Evolutionary conservation across 1,140 invertebrate genomes (phyloP).

Genomic region (Plectus sambesii): DNA sequence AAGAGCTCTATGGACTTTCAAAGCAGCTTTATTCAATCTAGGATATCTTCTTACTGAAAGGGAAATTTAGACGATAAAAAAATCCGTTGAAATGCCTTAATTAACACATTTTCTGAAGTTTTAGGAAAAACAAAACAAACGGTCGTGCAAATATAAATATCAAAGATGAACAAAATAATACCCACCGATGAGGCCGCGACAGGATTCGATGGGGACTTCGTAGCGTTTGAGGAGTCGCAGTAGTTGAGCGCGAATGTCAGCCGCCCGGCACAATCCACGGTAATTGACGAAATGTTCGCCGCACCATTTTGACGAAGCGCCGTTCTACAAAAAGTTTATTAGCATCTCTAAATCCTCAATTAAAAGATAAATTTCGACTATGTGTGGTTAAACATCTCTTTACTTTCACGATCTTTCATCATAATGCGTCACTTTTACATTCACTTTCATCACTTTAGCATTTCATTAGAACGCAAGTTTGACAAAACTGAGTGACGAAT

Average conservation of each 20-base stretch:
- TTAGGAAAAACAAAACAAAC: conserved; percentile 3
- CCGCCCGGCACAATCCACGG: conserved; percentile 68
- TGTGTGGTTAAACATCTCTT: too few relatives aligned
- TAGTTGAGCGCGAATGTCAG: conserved; percentile 61
- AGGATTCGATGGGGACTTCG: conserved; percentile 58
- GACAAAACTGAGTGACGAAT: too few relatives aligned
- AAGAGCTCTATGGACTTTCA: too few relatives aligned
- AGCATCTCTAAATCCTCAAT: conserved; percentile 13
- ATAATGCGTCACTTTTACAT: too few relatives aligned
- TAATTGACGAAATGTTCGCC: conserved; percentile 74
- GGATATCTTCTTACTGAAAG: too few relatives aligned
- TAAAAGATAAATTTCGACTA: conserved; percentile 7
- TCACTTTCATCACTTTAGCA: too few relatives aligned
- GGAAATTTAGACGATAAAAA: too few relatives aligned
- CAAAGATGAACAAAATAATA: conserved; percentile 18
- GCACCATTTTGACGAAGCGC: conserved; percentile 69
- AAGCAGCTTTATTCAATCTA: too few relatives aligned
- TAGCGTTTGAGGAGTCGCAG: conserved; percentile 61
- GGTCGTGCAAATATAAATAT: conserved; percentile 5
- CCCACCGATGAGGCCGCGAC: conserved; percentile 53
- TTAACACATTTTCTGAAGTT: too few relatives aligned
- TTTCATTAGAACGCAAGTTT: too few relatives aligned
- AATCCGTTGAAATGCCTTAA: too few relatives aligned
- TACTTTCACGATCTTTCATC: too few relatives aligned
- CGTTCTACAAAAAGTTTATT: conserved; percentile 46